Conservation (phyloP, 2,113 vertebrate species). For the Puma concolor region DNA sequence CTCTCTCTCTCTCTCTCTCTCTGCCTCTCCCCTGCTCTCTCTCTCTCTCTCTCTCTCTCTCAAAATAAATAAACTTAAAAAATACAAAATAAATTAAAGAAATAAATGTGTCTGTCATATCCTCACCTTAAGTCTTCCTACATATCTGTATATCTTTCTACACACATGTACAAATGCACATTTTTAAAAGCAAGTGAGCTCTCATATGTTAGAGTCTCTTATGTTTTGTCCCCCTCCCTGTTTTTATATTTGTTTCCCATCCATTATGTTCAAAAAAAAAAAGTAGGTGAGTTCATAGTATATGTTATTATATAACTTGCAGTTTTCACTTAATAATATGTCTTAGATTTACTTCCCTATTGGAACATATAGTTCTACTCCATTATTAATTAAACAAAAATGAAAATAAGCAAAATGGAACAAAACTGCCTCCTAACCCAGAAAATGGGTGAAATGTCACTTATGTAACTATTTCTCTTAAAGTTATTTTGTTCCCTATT, state of each 20-base stretch:
- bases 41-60: no score
- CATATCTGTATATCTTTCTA: background rate
- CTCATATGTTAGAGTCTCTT: no score
- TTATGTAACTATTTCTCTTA: background rate
- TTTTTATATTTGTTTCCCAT: no score
- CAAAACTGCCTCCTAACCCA: background rate
- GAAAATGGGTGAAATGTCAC: background rate
- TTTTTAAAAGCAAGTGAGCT: background rate
- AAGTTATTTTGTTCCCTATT: background rate
- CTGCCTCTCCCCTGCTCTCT: no score
- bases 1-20: no score
- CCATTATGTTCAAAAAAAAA: background rate
- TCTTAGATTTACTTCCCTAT: background rate
- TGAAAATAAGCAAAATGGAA: background rate
- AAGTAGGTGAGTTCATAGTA: background rate
- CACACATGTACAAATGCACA: background rate
- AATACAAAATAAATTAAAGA: no score
- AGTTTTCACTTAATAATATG: background rate
- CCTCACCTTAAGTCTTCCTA: background rate
- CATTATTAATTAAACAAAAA: slow-evolving; percentile 1
- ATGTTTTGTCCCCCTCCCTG: no score
- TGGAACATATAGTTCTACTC: background rate
- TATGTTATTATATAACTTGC: background rate
- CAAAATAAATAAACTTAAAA: no score
- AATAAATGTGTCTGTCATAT: background rate